Percentiles rank a stretch among this genome's conserved stretches.
Evolutionary conservation across 2,113 vertebrate species (phyloP).

Genomic region (Pteropus alecto): DNA sequence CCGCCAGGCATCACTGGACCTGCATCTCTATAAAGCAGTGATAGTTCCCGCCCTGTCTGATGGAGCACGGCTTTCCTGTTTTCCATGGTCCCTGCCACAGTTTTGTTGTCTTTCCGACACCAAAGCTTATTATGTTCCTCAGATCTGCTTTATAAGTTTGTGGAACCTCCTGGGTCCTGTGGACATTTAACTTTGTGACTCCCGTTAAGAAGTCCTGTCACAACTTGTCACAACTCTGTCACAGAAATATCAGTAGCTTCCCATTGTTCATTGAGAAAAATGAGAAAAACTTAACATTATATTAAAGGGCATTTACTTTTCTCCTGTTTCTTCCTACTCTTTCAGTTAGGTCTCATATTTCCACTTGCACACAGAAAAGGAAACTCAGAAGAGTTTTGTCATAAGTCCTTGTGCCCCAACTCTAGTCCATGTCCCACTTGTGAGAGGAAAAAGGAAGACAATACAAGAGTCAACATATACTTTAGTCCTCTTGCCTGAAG

Average conservation of each 20-base stretch:
- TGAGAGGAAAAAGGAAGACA: background rate
- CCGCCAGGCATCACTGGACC: too few relatives aligned
- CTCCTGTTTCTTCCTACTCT: background rate
- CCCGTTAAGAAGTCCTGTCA: background rate
- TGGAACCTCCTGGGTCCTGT: background rate
- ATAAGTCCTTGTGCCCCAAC: too few relatives aligned
- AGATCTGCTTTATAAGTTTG: background rate
- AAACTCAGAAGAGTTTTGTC: background rate
- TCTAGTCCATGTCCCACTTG: background rate
- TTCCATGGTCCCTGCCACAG: background rate
- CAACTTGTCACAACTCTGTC: background rate
- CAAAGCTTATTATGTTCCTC: background rate
- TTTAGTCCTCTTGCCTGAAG: background rate
- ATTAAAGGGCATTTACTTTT: background rate
- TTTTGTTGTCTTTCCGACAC: background rate
- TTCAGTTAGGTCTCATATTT: background rate
- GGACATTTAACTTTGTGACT: background rate
- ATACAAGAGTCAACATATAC: background rate
- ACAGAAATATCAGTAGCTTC: background rate
- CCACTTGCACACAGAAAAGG: background rate
- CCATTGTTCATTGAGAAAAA: background rate
- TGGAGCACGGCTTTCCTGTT: background rate
- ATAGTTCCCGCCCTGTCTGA: background rate
- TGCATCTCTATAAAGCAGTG: background rate
- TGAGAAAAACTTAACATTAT: background rate